Conservation (phyloP, 2,797 vertebrate species). For the Glossophaga mutica region DNA sequence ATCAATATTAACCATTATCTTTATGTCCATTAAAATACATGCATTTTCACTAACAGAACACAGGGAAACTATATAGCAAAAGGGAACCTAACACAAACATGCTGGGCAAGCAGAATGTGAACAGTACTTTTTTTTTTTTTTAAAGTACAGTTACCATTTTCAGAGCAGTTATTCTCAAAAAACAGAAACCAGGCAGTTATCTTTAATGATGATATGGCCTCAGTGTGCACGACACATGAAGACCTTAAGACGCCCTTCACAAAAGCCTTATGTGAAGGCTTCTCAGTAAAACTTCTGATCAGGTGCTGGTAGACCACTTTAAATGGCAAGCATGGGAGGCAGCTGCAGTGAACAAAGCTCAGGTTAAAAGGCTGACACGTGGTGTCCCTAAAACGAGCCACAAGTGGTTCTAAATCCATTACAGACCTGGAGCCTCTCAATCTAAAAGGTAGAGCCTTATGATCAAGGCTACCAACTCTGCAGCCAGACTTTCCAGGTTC, state of each 20-base stretch:
- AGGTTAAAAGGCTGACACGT: background rate
- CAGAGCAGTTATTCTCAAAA: background rate
- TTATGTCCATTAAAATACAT: background rate
- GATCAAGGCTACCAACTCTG: background rate
- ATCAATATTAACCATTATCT: background rate
- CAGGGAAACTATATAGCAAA: background rate
- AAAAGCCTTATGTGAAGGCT: background rate
- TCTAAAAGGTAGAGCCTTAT: background rate
- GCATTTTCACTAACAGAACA: background rate
- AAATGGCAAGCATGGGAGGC: background rate
- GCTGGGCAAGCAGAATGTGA: background rate
- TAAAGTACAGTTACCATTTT: background rate
- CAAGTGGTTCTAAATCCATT: background rate
- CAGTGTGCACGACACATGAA: background rate
- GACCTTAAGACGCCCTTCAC: background rate
- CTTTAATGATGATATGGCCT: background rate
- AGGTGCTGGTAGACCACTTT: background rate
- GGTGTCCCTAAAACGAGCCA: background rate
- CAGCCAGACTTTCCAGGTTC: background rate
- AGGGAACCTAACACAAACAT: slow-evolving; percentile 3
- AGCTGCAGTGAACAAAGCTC: background rate
- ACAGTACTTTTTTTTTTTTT: background rate
- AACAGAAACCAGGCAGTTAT: background rate
- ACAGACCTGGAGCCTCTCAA: background rate
- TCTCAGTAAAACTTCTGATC: background rate